These are phyloP conservation scores for Drosophila kurseongensis DNA, from an alignment of 1,140 invertebrate species.

Conservation along the genomic window DNA sequence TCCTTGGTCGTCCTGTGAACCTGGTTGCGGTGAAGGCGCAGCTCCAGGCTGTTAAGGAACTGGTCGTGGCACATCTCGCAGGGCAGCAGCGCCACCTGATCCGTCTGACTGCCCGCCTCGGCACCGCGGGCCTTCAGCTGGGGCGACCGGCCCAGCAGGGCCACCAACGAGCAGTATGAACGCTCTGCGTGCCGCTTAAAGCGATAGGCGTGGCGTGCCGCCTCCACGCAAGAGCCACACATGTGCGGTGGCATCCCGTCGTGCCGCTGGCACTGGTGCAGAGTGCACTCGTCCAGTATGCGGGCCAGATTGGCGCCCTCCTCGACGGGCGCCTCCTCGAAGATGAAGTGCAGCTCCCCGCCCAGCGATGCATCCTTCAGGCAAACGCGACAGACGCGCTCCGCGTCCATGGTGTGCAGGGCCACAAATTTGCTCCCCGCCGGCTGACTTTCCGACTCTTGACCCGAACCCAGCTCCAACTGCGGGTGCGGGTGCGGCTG, in stretches of 20 bases:
- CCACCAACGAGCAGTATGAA: conserved; percentile 64
- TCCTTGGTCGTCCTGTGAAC: conserved; percentile 31
- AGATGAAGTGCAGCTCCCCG: conserved; percentile 66
- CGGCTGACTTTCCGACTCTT: conserved; percentile 10
- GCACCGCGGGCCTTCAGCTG: conserved; percentile 18
- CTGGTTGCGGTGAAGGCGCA: conserved; percentile 66
- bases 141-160: conserved; percentile 47
- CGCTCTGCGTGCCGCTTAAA: conserved; percentile 72
- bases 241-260: conserved; percentile 71
- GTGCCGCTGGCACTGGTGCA: conserved; percentile 61
- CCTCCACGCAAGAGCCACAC: conserved; percentile 63
- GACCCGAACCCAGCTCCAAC: conserved; percentile 6
- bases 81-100: conserved; percentile 59
- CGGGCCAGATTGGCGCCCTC: conserved; percentile 64
- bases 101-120: conserved; percentile 74
- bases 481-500: conserved; percentile 5
- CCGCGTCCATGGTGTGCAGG: conserved; percentile 45
- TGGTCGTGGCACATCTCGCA: conserved; percentile 73
- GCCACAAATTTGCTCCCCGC: background rate
- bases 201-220: conserved; percentile 67
- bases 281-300: conserved; percentile 74
- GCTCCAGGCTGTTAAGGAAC: conserved; percentile 61
- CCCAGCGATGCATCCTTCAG: conserved; percentile 54
- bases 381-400: conserved; percentile 75
- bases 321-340: conserved; percentile 64